Evolutionary conservation across 2,888 invertebrate genomes (phyloP).

Genomic region (Strigamia crassipes): DNA sequence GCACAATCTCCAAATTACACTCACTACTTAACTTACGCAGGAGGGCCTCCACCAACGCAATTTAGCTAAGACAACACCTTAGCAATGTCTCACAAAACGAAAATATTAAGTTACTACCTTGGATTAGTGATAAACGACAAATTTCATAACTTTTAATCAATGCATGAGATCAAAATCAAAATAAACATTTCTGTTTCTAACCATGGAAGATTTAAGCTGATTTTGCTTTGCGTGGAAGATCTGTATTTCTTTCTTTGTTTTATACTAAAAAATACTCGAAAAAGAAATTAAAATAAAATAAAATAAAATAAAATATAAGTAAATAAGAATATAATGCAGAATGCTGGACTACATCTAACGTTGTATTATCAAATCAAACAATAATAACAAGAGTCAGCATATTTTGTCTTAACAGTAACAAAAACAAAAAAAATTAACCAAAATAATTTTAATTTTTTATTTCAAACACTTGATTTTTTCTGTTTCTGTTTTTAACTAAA

Average conservation of each 20-base stretch:
- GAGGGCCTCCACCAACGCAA: neutral
- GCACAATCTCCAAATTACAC: neutral
- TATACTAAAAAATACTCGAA: neutral
- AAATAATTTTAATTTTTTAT: neutral
- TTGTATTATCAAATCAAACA: neutral
- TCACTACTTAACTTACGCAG: neutral
- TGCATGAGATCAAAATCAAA: slow-evolving; percentile 13
- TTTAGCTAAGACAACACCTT: neutral
- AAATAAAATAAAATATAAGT: too few relatives aligned
- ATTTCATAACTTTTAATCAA: neutral
- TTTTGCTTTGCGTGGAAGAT: slow-evolving; percentile 16
- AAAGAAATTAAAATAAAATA: too few relatives aligned
- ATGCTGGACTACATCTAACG: too few relatives aligned
- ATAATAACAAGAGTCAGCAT: neutral
- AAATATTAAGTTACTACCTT: neutral
- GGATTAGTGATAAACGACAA: neutral
- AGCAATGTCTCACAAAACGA: neutral
- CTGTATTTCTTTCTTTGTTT: neutral
- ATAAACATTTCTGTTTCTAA: slow-evolving; percentile 1
- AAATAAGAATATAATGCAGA: too few relatives aligned
- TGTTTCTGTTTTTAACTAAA: neutral
- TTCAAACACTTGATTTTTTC: neutral
- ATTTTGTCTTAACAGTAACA: neutral
- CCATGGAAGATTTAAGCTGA: slow-evolving; percentile 8
- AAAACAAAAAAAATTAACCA: neutral